Percentiles rank a stretch among this genome's conserved stretches.
Conservation (phyloP, 1,140 invertebrate genomes). For the Dysdera silvatica region DNA sequence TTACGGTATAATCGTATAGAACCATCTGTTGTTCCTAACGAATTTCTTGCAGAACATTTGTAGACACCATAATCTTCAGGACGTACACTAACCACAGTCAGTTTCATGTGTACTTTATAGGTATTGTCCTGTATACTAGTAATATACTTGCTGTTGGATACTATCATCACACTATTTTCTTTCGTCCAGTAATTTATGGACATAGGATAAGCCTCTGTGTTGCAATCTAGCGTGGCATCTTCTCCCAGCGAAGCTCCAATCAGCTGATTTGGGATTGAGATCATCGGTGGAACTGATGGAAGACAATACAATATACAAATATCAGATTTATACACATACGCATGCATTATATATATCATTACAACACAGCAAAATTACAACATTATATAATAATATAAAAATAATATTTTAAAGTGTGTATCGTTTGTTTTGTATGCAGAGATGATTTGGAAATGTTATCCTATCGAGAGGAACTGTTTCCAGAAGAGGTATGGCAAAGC, state of each 20-base stretch:
- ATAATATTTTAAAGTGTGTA: too few species aligned
- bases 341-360: too few species aligned
- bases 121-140: conserved; percentile 30
- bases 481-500: too few species aligned
- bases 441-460: too few species aligned
- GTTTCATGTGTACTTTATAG: conserved; percentile 36
- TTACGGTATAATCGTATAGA: conserved; percentile 82
- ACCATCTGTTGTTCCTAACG: conserved; percentile 82
- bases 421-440: too few species aligned
- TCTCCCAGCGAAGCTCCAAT: conserved; percentile 43
- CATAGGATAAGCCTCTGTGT: conserved; percentile 40
- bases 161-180: conserved; percentile 33
- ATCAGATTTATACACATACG: too few species aligned
- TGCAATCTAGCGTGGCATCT: conserved; percentile 44
- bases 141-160: conserved; percentile 32
- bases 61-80: conserved; percentile 70
- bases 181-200: conserved; percentile 38
- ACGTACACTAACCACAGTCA: conserved; percentile 31
- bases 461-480: too few species aligned
- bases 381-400: too few species aligned
- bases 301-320: background rate
- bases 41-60: conserved; percentile 84
- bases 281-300: conserved; percentile 44
- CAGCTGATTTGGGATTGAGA: conserved; percentile 48
- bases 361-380: too few species aligned